Evolutionary conservation across 2,888 invertebrate species (phyloP).

Genomic region (Mythimna impura): DNA sequence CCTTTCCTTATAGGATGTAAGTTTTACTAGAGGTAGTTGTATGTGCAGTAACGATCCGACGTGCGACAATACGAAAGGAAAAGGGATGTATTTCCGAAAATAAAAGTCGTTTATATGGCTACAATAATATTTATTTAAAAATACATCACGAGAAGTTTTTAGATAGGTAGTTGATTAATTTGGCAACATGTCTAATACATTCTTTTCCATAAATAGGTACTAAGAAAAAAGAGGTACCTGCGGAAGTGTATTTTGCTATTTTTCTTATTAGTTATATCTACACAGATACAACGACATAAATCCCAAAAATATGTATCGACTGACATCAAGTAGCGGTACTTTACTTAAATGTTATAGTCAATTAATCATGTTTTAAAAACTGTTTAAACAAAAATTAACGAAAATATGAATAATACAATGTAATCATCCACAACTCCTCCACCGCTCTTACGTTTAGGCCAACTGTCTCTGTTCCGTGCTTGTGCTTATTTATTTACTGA

Average conservation of each 20-base stretch:
- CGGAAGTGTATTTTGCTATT: constrained; percentile 5
- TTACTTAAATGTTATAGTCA: not conserved
- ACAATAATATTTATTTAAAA: constrained; percentile 52
- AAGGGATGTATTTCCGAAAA: not conserved
- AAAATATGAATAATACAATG: not conserved
- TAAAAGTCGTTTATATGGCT: constrained; percentile 24
- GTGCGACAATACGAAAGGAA: not conserved
- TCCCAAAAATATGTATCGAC: constrained; percentile 17
- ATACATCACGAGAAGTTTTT: constrained; percentile 48
- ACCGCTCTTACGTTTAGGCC: constrained; percentile 14
- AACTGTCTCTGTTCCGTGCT: constrained; percentile 5
- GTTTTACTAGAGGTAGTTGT: too few species aligned
- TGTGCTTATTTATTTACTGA: not conserved
- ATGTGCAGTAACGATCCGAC: not conserved
- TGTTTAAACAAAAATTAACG: not conserved
- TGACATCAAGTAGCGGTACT: constrained; percentile 16
- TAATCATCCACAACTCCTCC: constrained; percentile 5
- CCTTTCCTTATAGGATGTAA: too few species aligned
- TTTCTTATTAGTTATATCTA: not conserved
- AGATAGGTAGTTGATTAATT: constrained; percentile 45
- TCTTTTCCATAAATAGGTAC: constrained; percentile 5
- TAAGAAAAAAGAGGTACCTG: constrained; percentile 28
- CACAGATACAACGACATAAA: constrained; percentile 6
- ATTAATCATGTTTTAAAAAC: not conserved
- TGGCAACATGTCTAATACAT: constrained; percentile 51